Evolutionary conservation across 1,140 invertebrate genomes (phyloP), one percentile per base, ranked within the genome.

Genomic region (Platorchestia sp.): DNA sequence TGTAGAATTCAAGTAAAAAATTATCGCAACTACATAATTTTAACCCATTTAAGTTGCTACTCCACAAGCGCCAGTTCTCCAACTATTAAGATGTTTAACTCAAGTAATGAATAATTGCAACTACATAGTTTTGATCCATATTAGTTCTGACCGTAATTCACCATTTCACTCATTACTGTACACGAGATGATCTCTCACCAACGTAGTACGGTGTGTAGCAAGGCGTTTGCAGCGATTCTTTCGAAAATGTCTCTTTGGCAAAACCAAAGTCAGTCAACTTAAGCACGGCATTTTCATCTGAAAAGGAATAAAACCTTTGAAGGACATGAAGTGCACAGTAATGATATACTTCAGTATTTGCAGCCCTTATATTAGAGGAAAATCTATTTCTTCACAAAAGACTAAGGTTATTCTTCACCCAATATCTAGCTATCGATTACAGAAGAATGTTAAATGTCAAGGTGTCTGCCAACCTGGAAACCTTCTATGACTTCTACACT

Each of bases 241-340:
- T 98, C n/a, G 98, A 97, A 95, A 98, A 97, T 0, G 98, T 99
- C 97, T 99, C 99, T 97, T 99, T 99, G n/a, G 99, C 99, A 98
- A 99, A 99, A n/a, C 99, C 99, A 97, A 99, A 99, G 97, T 99
- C 99, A 75, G 99, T 99, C 96, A 99, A 97, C 97, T 99, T 99
- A 86, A 99, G 98, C 96, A 98, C 97, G 47, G 98, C 99, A 95
- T 97, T 97, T 53, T 97, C 95, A 87, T 97, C 97, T 97, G 96
- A 53, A 96, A 95, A 43, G 41, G 41, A 43, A 96, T 16, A 95
- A 19, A 89, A 42, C 41, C 42, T 10, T 42, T 89, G 41, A 42
- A 42, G 27, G 10, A 89, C 27, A 89, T 14, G 14, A 1, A 22
- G 19, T 51, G 19, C 6, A 6, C 19, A 51, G 19, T 51, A 51